Evolutionary conservation across 2,888 invertebrate species (phyloP).

Genomic region (Clostera curtula): DNA sequence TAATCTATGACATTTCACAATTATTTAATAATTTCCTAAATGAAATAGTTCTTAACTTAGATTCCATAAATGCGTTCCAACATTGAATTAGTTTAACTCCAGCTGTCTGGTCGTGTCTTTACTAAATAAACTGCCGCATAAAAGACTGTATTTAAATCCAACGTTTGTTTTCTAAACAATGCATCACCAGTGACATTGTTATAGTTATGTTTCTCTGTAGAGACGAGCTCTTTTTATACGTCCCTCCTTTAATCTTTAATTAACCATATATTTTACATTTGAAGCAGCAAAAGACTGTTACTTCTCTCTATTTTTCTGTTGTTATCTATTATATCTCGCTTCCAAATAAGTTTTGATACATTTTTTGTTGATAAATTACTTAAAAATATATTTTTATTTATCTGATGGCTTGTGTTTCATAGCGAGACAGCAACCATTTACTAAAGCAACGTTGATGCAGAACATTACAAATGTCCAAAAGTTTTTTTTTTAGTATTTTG

Average conservation of each 20-base stretch:
- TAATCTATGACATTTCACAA: no score
- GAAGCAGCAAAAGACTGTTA: constrained; percentile 16
- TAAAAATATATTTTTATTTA: no score
- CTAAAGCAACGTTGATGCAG: no score
- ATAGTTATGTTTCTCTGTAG: constrained; percentile 7
- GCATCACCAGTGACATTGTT: constrained; percentile 48
- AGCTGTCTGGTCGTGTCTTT: constrained; percentile 5
- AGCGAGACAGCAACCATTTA: no score
- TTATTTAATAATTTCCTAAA: no score
- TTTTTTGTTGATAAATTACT: no score
- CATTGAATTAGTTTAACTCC: constrained; percentile 5
- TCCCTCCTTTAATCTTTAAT: constrained; percentile 26
- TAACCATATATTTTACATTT: constrained; percentile 20
- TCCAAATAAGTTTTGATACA: no score
- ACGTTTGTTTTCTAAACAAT: constrained; percentile 59
- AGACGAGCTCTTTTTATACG: constrained; percentile 16
- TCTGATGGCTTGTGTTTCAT: no score
- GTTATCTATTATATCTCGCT: no score
- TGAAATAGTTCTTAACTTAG: no score
- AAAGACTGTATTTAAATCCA: constrained; percentile 27
- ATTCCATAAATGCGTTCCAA: neutral
- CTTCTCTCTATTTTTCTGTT: constrained; percentile 4
- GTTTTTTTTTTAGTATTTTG: no score
- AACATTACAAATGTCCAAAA: no score
- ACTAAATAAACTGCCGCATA: constrained; percentile 16